Conservation (phyloP, 2,113 vertebrate species). For the Merops nubicus region DNA sequence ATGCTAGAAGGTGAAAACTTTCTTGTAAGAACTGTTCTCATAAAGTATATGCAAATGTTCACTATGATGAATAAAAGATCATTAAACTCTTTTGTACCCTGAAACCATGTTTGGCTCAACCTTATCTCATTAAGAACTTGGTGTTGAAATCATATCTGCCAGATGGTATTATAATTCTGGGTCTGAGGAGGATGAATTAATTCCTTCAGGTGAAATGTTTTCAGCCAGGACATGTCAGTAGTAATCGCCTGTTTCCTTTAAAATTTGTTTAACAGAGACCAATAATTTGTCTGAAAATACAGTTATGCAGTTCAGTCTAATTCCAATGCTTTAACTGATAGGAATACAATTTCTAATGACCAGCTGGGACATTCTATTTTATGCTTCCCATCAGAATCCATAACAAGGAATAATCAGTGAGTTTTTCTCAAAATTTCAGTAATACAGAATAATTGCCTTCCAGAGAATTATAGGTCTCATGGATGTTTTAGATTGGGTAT, state of each 20-base stretch:
- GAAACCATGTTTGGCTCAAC: background rate
- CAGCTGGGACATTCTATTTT: background rate
- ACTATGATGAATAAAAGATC: background rate
- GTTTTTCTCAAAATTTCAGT: background rate
- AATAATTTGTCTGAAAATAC: background rate
- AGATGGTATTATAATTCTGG: slow-evolving; percentile 36
- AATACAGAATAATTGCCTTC: background rate
- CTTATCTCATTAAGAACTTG: slow-evolving; percentile 45
- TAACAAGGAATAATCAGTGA: background rate
- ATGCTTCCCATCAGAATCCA: background rate
- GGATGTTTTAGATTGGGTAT: background rate
- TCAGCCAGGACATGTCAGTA: background rate
- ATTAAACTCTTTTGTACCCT: slow-evolving; percentile 40
- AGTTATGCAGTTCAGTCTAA: background rate
- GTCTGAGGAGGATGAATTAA: background rate
- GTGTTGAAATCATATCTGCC: slow-evolving; percentile 33
- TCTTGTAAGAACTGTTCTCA: slow-evolving; percentile 3
- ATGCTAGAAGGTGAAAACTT: background rate
- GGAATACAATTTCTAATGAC: background rate
- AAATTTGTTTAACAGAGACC: background rate
- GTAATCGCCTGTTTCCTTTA: background rate
- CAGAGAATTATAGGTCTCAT: background rate
- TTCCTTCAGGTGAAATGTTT: slow-evolving; percentile 41
- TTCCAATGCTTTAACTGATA: background rate
- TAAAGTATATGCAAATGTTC: slow-evolving; percentile 20